Evolutionary conservation across 2,888 invertebrate species (phyloP), one percentile per base, ranked within the genome.

Genomic region (Dendrolimus pini): DNA sequence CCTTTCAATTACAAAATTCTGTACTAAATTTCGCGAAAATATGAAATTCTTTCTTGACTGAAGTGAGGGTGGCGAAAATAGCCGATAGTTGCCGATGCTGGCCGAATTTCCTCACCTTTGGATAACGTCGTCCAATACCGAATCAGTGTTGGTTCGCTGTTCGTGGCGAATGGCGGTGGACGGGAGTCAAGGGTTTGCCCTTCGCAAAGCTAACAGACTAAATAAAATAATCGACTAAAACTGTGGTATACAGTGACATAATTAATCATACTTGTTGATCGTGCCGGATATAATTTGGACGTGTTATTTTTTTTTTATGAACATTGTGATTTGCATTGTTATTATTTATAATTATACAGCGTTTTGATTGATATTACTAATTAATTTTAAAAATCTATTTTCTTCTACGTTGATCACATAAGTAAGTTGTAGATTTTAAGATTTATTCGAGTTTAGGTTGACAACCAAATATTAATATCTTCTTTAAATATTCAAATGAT

Each of bases 51-150:
- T 80, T 75, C 30, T 30, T 30, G 30, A 6, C 80, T 76, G 79
- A 82, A 86, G 87, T 85, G 85, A 83, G 77, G 74, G 67, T 63
- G 60, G 77, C 88, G 87, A 84, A 70, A 67, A 69, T 62, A 62
- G 65, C 81, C 89, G 88, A 87, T 67, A 65, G 64, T 60, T 53
- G 68, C 82, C 89, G 89, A 84, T 78, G 64, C 65, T 66, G 68
- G 67, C 75, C 87, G 89, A 85, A 74, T 75, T 82, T 80, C 30
- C 88, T 88, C 86, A 89, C 89, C 89, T 89, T 88, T 87, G 72
- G 78, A 85, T 83, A 83, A 82, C 79, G 80, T 74, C 81, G 78
- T 74, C 88, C 85, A 86, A 88, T 85, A 82, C 83, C 78, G 88
- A 88, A 83, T 84, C 88, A 90, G 89, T 89, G 84, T 77, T 75